Percentiles rank a stretch among this genome's conserved stretches.
Conservation (phyloP, 2,113 vertebrate species). For the Anarhynchus alexandrinus region DNA sequence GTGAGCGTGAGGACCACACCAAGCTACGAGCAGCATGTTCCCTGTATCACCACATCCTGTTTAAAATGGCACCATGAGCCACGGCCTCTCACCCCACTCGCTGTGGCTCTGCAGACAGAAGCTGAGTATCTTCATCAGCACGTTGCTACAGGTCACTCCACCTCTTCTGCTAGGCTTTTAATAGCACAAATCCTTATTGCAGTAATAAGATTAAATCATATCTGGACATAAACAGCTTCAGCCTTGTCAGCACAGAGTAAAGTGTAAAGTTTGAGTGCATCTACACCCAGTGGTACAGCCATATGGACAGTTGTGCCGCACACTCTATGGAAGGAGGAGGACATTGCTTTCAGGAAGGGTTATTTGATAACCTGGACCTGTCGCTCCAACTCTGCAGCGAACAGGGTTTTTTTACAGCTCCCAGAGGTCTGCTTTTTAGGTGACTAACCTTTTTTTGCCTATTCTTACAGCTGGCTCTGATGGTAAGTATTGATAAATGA, state of each 20-base stretch:
- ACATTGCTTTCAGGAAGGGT: background rate
- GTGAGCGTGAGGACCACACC: background rate
- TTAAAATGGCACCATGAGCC: background rate
- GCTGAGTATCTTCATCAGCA: background rate
- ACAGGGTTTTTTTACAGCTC: background rate
- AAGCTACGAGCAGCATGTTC: background rate
- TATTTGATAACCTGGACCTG: background rate
- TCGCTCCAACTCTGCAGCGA: background rate
- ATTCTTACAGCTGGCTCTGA: background rate
- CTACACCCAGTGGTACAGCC: rapidly evolving
- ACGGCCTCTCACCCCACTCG: rapidly evolving
- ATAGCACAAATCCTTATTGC: background rate
- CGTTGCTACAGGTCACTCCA: rapidly evolving
- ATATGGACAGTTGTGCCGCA: background rate
- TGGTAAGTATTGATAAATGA: background rate
- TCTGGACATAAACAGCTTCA: background rate
- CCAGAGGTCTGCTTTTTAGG: background rate
- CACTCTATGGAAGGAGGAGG: background rate
- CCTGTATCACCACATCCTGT: rapidly evolving
- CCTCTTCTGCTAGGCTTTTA: background rate
- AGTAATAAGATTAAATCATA: background rate
- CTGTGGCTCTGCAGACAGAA: background rate
- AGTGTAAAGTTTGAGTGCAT: background rate
- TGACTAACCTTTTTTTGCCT: background rate
- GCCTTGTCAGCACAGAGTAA: background rate